phyloP scores from a whole-genome alignment of 2,888 invertebrate genomes.

The Lasiommata megera region DNA sequence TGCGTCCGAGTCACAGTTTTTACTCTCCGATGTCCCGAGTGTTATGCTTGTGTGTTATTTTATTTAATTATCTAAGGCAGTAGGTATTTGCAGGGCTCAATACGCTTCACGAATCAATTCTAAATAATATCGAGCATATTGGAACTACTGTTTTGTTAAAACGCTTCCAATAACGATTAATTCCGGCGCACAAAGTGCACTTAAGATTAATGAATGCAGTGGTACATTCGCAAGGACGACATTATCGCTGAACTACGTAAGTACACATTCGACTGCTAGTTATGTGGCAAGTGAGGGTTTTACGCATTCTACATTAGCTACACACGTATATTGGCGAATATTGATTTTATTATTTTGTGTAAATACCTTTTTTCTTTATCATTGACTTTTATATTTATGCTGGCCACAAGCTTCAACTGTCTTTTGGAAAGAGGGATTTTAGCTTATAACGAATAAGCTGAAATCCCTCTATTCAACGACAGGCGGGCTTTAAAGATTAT shows the following conservation, averaged over 20 bases:
- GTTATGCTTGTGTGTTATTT: background rate
- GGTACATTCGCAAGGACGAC: constrained; percentile 24
- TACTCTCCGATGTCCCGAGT: background rate
- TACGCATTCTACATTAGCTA: background rate
- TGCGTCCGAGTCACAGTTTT: background rate
- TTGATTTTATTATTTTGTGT: no score
- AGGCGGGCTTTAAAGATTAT: no score
- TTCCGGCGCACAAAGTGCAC: constrained; percentile 15
- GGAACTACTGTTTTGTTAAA: background rate
- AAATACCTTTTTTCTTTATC: no score
- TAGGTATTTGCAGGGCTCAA: no score
- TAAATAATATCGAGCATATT: background rate
- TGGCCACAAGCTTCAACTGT: no score
- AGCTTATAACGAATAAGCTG: no score
- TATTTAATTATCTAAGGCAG: no score
- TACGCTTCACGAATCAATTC: no score
- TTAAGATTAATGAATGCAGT: constrained; percentile 27
- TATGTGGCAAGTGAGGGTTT: background rate
- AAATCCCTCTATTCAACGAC: no score
- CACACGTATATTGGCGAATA: no score
- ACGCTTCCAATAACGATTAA: constrained; percentile 7
- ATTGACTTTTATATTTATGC: no score
- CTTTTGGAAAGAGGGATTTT: no score
- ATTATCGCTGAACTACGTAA: background rate
- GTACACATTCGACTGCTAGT: background rate